Percentiles rank a stretch among this genome's conserved stretches.
Conservation (phyloP, 2,113 vertebrate species). For the Uria aalge region DNA sequence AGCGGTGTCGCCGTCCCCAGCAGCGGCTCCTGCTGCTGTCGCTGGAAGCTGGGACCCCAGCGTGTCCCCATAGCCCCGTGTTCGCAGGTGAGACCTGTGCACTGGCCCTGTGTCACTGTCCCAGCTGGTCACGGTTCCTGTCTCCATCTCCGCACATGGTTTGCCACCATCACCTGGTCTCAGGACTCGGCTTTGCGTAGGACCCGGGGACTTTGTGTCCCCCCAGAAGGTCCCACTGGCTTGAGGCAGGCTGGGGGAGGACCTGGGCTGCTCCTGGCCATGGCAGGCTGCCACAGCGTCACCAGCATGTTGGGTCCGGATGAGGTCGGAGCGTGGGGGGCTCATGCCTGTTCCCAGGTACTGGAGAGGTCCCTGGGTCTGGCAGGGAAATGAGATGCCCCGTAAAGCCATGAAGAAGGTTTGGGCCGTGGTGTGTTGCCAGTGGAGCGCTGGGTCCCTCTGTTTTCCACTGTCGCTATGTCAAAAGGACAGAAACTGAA, state of each 20-base stretch:
- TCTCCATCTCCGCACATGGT: neutral
- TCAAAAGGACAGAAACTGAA: neutral
- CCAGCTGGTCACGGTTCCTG: neutral
- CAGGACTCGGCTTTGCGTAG: neutral
- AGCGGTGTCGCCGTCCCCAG: neutral
- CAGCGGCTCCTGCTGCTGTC: neutral
- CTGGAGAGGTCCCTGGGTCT: rapidly evolving
- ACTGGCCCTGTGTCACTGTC: neutral
- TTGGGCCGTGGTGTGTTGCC: rapidly evolving
- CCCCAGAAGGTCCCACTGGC: neutral
- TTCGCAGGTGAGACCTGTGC: rapidly evolving
- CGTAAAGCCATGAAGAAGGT: rapidly evolving
- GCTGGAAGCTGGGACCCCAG: neutral
- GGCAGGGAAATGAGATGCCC: neutral
- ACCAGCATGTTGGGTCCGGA: rapidly evolving
- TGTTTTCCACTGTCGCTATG: neutral
- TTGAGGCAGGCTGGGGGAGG: neutral
- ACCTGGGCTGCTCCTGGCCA: neutral
- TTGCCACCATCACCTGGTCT: neutral
- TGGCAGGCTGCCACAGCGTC: neutral
- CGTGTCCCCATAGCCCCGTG: rapidly evolving
- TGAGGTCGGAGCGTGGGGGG: neutral
- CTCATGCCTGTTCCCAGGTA: neutral
- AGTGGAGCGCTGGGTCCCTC: neutral
- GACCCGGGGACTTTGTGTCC: rapidly evolving